Evolutionary conservation across 1,140 invertebrate genomes (phyloP), one percentile per base, ranked within the genome.

Genomic region (Magallana angulata): DNA sequence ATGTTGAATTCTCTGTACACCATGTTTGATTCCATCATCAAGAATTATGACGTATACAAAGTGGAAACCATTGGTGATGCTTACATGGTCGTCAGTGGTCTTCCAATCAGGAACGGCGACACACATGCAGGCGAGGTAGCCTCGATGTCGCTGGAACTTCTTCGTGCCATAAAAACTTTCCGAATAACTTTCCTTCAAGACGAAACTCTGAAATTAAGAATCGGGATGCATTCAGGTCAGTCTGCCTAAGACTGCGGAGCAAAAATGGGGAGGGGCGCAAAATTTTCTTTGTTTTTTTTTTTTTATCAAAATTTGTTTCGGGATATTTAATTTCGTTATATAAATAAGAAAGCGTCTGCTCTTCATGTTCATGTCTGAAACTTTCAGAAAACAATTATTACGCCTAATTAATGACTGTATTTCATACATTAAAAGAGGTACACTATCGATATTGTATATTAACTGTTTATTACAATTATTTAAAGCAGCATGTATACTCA

Each of bases 151-250:
- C 94, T 99, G 16, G 97, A 98, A 2, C 96, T 99, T 3, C 95
- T 98, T 1, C 96, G 97, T 89, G 97, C 97, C 0, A 97, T 98
- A 1, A 96, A 96, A 90, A 97, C 96, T 6, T 99, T 98, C 92
- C 97, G 96, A 1, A 97, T 99, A 68, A 96, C 97, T 48, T 98
- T 99, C 92, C 96, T 97, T 87, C 97, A 97, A 1, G 96, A 97
- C 24, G 97, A 97, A 89, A 96, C 97, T 88, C 95, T 98, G 14
- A 97, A 97, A 94, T 96, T 99, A 1, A 95, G 99, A 90, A 99
- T 99, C 93, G 98, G 98, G 88, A 97, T 99, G 90, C 98, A 99
- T 92, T 98, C 98, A 91, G 98, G 98, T 98, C 89, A 88, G 82
- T 94, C 30, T 30, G 7, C 36, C 0, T 4, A 0, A 48, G 5